Percentiles rank a stretch among this genome's conserved stretches.
These are phyloP conservation scores for Gastracanthus pulcherrimus DNA, from an alignment of 2,888 invertebrate species.

Conservation along the genomic window DNA sequence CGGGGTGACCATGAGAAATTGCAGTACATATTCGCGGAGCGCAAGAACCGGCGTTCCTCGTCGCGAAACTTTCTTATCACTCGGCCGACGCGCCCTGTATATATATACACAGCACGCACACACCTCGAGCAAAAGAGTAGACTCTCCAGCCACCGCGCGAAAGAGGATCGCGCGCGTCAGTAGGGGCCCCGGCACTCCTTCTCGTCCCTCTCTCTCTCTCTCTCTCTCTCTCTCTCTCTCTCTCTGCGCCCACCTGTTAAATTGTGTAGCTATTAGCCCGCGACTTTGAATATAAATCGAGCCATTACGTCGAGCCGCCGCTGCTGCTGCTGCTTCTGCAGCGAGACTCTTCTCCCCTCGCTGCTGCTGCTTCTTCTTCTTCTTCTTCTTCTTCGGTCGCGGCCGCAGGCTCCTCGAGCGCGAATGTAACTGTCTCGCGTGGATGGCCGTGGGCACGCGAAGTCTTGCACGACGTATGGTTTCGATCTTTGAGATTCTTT, in stretches of 20 bases:
- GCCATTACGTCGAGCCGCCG: conserved; percentile 64
- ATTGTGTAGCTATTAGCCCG: conserved; percentile 70
- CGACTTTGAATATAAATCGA: conserved; percentile 73
- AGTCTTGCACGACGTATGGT: background rate
- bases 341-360: background rate
- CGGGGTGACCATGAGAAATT: conserved; percentile 19
- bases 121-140: background rate
- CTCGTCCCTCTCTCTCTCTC: background rate
- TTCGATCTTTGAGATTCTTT: background rate
- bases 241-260: conserved; percentile 69
- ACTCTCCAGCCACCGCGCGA: too few species aligned
- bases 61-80: conserved; percentile 51
- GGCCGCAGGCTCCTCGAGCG: background rate
- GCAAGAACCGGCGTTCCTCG: background rate
- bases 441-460: background rate
- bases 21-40: background rate
- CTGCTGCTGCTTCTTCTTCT: background rate
- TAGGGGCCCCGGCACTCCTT: conserved; percentile 6
- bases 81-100: background rate
- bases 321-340: background rate
- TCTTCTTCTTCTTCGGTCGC: background rate
- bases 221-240: conserved; percentile 45
- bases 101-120: background rate
- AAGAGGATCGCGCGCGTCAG: conserved; percentile 17
- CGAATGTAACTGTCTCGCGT: background rate